Evolutionary conservation across 2,113 vertebrate species (phyloP).

Genomic region (Mola mola): DNA sequence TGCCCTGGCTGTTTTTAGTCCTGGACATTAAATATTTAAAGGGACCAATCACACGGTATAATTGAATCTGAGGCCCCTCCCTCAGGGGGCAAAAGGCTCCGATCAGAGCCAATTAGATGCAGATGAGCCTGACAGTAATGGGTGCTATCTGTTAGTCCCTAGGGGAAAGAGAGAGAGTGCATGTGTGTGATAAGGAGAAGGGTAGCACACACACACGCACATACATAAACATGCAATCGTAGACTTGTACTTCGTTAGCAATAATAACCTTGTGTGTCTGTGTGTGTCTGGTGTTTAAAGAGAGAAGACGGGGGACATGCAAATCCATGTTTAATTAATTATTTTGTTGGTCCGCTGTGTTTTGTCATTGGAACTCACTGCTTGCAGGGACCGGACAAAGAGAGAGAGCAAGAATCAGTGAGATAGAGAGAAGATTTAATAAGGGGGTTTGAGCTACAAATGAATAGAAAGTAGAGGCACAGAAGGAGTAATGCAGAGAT

Average conservation of each 20-base stretch:
- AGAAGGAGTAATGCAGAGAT: slow-evolving; percentile 22
- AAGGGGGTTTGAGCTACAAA: slow-evolving; percentile 36
- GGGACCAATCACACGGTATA: slow-evolving; percentile 73
- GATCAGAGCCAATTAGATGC: slow-evolving; percentile 80
- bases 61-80: slow-evolving; percentile 79
- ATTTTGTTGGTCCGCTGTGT: slow-evolving; percentile 72
- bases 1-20: slow-evolving; percentile 64
- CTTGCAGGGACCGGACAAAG: slow-evolving; percentile 44
- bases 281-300: slow-evolving; percentile 1
- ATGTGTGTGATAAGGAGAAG: slow-evolving; percentile 10
- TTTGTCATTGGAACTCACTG: slow-evolving; percentile 68
- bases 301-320: slow-evolving; percentile 50
- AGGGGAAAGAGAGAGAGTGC: slow-evolving; percentile 16
- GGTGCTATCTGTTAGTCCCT: slow-evolving; percentile 76
- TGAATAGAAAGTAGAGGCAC: slow-evolving; percentile 47
- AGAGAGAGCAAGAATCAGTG: not conserved
- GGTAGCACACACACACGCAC: not conserved
- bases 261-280: slow-evolving; percentile 30
- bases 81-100: slow-evolving; percentile 61
- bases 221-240: not conserved
- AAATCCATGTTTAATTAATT: slow-evolving; percentile 71
- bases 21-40: slow-evolving; percentile 81
- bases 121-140: slow-evolving; percentile 83
- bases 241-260: slow-evolving; percentile 4
- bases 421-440: slow-evolving; percentile 34